Percentiles rank a stretch among this genome's conserved stretches.
Conservation (phyloP, 1,140 invertebrate genomes). For the Eubasilissa regina region DNA sequence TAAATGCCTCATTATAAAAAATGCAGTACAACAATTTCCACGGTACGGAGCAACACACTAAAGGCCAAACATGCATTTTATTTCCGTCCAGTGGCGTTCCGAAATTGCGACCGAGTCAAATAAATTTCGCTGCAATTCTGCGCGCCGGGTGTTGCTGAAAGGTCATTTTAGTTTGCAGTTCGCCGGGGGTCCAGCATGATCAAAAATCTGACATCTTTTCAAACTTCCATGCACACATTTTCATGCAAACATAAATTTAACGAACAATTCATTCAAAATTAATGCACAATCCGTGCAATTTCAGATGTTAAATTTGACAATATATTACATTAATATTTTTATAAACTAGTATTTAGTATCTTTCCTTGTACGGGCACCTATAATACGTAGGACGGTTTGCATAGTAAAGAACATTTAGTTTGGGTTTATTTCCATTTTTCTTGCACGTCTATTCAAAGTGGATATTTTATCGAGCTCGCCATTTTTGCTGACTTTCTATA, state of each 20-base stretch:
- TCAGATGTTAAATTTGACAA: no score
- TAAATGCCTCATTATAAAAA: constrained; percentile 14
- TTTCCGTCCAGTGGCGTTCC: constrained; percentile 15
- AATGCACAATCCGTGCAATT: no score
- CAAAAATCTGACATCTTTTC: neutral
- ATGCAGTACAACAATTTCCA: constrained; percentile 6
- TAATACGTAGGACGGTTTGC: no score
- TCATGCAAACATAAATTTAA: neutral
- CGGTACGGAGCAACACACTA: constrained; percentile 11
- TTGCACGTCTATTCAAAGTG: no score
- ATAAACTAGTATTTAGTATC: no score
- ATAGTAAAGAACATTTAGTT: no score
- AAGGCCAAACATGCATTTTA: constrained; percentile 50
- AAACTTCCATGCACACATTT: constrained; percentile 19
- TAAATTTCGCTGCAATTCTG: constrained; percentile 50
- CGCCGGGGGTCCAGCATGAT: neutral
- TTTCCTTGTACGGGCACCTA: no score
- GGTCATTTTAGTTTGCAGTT: constrained; percentile 38
- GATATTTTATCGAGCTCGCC: no score
- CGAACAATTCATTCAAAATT: no score
- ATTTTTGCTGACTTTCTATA: no score
- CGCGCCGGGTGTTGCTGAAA: constrained; percentile 42
- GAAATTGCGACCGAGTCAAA: constrained; percentile 38
- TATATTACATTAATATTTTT: no score
- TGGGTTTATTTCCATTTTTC: no score